Evolutionary conservation across 64 coral and sea anemone species (phyloP), one percentile per base, ranked within the genome.

Genomic region (Actinia equina): DNA sequence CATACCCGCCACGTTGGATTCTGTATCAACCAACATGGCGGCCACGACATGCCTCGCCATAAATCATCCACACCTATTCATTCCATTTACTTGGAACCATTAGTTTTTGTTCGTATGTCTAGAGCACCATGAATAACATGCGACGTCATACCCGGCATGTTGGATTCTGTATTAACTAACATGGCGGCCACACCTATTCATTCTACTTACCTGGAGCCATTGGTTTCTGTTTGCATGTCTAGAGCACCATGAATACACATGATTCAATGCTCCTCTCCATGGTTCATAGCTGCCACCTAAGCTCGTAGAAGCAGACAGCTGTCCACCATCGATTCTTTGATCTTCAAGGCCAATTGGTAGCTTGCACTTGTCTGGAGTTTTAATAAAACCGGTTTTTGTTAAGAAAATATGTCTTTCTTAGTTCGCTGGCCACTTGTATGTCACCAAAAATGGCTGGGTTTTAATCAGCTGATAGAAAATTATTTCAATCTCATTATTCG

Each of bases 301-400:
- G 59, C 77, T 79, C 0, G 88, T 87, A 16, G 91, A 93, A 12
- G 94, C 94, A 58, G 54, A 77, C 1, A 96, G n/a, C 26, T 80
- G 59, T 20, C 88, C 85, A 8, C 82, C 44, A 1, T 84, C 84
- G 17, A 96, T 81, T 13, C 91, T 91, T n/a, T 78, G 85, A 59
- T 96, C 94, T 80, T 96, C 94, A 44, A 96, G 51, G 25, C 94
- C 94, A 43, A 96, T 86, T 3, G 94, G 91, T 58, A 56, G 67
- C 6, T 79, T 88, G 14, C 52, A 80, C n/a, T 56, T 57, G 20
- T 80, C 86, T 92, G 49, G 15, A 88, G 13, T n/a, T n/a, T 19
- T 26, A 80, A 44, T 7, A 22, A 19, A 45, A 71, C 6, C 19
- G n/a, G 6, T 74, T n/a, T 25, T 74, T n/a, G 22, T 37, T 37